phyloP scores from a whole-genome alignment of 2,113 vertebrate genomes.

The Cochlearius cochlearius region DNA sequence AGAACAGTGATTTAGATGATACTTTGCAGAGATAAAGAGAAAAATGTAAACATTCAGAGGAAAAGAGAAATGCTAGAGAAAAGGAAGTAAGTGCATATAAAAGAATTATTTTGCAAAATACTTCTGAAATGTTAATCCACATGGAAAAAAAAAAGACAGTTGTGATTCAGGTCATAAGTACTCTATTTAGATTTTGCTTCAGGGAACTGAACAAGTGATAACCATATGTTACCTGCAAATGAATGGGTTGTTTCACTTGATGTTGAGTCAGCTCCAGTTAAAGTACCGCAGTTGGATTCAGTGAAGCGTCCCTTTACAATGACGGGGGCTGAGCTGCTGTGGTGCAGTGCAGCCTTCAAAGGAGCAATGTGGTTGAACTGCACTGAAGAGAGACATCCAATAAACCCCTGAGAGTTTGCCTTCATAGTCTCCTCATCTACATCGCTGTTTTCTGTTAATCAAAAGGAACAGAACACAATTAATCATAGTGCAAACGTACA shows the following conservation, averaged over 20 bases:
- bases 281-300: slow-evolving; percentile 81
- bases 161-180: background rate
- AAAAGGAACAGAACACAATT: slow-evolving; percentile 43
- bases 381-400: slow-evolving; percentile 89
- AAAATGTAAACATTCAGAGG: background rate
- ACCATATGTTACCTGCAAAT: slow-evolving; percentile 80
- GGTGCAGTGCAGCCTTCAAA: slow-evolving; percentile 85
- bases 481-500: background rate
- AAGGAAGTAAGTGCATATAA: background rate
- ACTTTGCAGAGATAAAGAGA: background rate
- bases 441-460: slow-evolving; percentile 62
- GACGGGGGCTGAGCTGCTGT: slow-evolving; percentile 73
- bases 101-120: background rate
- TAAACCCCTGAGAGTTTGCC: slow-evolving; percentile 83
- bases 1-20: background rate
- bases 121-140: background rate
- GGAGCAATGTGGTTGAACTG: slow-evolving; percentile 88
- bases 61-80: background rate
- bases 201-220: background rate
- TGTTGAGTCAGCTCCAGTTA: slow-evolving; percentile 73
- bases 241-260: slow-evolving; percentile 85
- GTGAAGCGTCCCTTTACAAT: slow-evolving; percentile 77
- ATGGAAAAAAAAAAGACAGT: background rate
- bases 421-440: slow-evolving; percentile 81
- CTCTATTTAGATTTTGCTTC: background rate